A percentile compares a stretch with the other conserved stretches of the same genome.
Conservation (phyloP, 2,888 invertebrate genomes). For the Polylopha cassiicola region DNA sequence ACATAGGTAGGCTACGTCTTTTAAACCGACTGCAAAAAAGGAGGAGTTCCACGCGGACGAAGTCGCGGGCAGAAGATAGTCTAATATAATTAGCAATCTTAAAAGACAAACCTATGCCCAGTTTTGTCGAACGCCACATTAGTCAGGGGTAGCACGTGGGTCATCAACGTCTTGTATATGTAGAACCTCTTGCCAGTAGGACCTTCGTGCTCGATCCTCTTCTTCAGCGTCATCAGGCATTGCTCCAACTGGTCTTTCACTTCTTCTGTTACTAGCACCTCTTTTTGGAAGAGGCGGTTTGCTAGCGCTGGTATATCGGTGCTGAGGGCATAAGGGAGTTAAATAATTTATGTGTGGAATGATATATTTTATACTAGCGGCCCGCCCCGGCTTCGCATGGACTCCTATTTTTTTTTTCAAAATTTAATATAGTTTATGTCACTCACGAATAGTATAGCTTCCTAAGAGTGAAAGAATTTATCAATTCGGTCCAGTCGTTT, state of each 20-base stretch:
- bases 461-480: no score
- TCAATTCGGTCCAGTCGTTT: no score
- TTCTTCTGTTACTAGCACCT: constrained; percentile 76
- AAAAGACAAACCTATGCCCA: constrained; percentile 73
- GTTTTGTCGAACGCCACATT: constrained; percentile 84
- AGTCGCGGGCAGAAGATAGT: no score
- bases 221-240: constrained; percentile 79
- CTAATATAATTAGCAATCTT: no score
- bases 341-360: background rate
- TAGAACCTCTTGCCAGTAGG: constrained; percentile 80
- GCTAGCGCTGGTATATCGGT: constrained; percentile 76
- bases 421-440: no score
- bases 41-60: no score
- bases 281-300: constrained; percentile 64
- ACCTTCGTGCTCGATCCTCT: constrained; percentile 78
- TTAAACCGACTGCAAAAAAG: no score
- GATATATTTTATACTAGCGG: background rate
- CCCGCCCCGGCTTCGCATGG: no score
- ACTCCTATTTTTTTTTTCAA: no score
- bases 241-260: constrained; percentile 77
- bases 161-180: constrained; percentile 80
- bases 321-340: constrained; percentile 43
- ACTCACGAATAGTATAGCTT: no score
- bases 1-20: no score
- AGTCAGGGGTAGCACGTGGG: constrained; percentile 83